Evolutionary conservation across 2,113 vertebrate genomes (phyloP), one percentile per base, ranked within the genome.

Genomic region (Nyctibius bracteatus): DNA sequence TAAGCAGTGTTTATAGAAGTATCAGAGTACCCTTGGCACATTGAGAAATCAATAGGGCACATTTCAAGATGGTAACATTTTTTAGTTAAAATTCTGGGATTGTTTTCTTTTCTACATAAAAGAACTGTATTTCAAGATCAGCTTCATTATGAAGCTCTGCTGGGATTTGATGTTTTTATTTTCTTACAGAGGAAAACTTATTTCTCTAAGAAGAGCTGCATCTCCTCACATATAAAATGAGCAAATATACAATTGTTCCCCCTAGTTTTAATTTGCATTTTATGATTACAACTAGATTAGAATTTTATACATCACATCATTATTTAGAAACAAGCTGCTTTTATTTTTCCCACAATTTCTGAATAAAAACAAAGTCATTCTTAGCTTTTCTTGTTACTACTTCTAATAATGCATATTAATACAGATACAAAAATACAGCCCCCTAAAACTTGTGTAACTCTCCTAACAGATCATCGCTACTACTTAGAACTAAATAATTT

Each of bases 261-360:
- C 41, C 54, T 73, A 77, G 61, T 90, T 96, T 92, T 91, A 89
- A 96, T 96, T 96, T 97, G 74, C 55, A 94, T 94, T 82, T 86
- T 92, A 91, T 92, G 66, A 89, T 93, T 93, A 83, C 58, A 89
- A 65, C 46, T 68, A 86, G 31, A 89, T 90, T 89, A 82, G 43
- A 92, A 75, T 85, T 91, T 92, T 89, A 88, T 71, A 61, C 66
- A 82, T 82, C 82, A 46, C 37, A 63, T 37, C 43, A 70, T 89
- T 95, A 90, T 49, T 92, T 80, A 61, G 88, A 89, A 93, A 92
- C 12, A 80, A 82, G 20, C 33, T 83, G 27, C 17, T 94, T 88
- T 83, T 91, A 46, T 73, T 86, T 39, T 90, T 77, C 33, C 41
- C 28, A 68, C 24, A 67, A 78, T 62, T 96, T 79, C 57, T 47